phyloP scores from a whole-genome alignment of 2,888 invertebrate species.

The Neoitamus cyanurus region DNA sequence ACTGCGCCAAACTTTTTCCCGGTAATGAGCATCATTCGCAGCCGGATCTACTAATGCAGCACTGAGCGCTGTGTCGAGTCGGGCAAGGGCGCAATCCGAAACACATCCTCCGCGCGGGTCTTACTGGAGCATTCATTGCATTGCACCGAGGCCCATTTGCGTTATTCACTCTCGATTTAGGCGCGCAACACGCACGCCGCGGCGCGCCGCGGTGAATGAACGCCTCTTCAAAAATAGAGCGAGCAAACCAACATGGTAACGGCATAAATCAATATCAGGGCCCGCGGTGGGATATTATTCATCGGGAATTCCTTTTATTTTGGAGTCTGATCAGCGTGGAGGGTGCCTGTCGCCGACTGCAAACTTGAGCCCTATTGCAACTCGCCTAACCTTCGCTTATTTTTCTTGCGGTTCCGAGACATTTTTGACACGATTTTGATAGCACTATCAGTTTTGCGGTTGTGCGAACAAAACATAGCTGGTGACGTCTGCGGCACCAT shows the following conservation, averaged over 20 bases:
- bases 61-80: neutral
- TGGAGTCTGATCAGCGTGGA: neutral
- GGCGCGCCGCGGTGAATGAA: neutral
- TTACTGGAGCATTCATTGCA: slow-evolving; percentile 1
- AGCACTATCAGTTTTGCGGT: neutral
- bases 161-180: neutral
- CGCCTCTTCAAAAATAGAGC: neutral
- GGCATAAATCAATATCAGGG: neutral
- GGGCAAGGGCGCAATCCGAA: neutral
- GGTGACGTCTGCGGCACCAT: neutral
- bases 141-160: neutral
- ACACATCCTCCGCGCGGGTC: neutral
- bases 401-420: neutral
- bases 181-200: neutral
- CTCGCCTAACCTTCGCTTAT: neutral
- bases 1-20: neutral
- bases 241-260: neutral
- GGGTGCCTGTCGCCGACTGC: neutral
- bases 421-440: neutral
- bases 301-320: neutral
- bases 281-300: neutral
- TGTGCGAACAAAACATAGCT: neutral
- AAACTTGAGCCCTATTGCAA: neutral
- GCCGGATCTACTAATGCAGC: neutral
- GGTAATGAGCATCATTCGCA: neutral